Conservation (phyloP, 2,888 invertebrate species). For the Chydorus sphaericus region DNA sequence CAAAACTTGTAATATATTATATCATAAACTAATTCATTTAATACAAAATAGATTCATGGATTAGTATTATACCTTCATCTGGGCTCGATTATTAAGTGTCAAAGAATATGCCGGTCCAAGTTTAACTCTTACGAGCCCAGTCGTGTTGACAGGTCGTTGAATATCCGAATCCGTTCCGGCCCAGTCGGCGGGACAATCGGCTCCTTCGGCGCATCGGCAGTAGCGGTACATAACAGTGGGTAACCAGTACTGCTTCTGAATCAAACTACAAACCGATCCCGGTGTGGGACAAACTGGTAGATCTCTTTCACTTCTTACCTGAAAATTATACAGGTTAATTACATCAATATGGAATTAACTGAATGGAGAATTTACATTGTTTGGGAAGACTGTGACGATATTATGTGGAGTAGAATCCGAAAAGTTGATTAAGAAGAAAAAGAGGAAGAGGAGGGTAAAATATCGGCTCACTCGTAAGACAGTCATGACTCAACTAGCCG, state of each 20-base stretch:
- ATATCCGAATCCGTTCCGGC: conserved; percentile 4
- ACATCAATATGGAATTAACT: too few relatives aligned
- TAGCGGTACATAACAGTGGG: conserved; percentile 41
- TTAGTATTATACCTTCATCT: conserved; percentile 38
- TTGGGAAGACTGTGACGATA: too few relatives aligned
- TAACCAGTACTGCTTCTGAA: conserved; percentile 35
- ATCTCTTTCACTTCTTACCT: conserved; percentile 46
- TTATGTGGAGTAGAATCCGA: too few relatives aligned
- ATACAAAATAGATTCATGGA: neutral
- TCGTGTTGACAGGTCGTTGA: conserved; percentile 22
- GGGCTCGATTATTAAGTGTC: conserved; percentile 41
- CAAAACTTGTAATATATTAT: neutral
- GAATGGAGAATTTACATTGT: too few relatives aligned
- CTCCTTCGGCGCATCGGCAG: conserved; percentile 43
- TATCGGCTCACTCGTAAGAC: too few relatives aligned
- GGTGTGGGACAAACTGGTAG: conserved; percentile 35
- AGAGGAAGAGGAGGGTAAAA: too few relatives aligned
- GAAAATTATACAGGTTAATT: conserved; percentile 14
- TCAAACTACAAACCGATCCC: conserved; percentile 22
- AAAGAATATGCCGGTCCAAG: conserved; percentile 26
- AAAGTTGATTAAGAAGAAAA: too few relatives aligned
- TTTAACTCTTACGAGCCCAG: conserved; percentile 21
- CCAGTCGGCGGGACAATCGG: conserved; percentile 36
- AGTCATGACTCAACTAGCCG: too few relatives aligned
- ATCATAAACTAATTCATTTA: neutral